phyloP scores from a whole-genome alignment of 37 sponge, comb jelly and placozoan species.

The Eunapius fragilis region DNA sequence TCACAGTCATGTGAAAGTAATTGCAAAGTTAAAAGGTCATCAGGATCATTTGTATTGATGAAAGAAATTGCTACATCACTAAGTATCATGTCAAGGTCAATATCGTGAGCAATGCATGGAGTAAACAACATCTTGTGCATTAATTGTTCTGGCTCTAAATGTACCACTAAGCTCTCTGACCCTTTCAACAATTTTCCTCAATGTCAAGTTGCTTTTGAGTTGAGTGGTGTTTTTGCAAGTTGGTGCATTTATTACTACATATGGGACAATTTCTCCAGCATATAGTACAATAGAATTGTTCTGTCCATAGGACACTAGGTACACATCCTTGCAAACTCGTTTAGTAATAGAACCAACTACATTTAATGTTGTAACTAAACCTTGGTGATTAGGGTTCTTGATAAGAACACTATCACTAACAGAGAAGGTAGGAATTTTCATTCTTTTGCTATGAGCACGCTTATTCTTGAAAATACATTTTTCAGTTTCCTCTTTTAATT shows the following conservation, averaged over 20 bases:
- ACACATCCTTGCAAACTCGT: conserved; percentile 1
- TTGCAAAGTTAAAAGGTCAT: not conserved
- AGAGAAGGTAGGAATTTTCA: not conserved
- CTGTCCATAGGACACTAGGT: not conserved
- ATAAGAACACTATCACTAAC: not conserved
- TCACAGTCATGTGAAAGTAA: not conserved
- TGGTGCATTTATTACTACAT: not conserved
- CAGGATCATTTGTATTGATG: not conserved
- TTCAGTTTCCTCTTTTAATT: conserved; percentile 6
- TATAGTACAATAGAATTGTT: not conserved
- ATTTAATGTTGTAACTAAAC: conserved; percentile 2
- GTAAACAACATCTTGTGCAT: not conserved
- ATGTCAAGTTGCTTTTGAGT: not conserved
- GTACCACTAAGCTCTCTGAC: not conserved
- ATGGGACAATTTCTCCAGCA: not conserved
- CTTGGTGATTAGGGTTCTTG: conserved; percentile 12
- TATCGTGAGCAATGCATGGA: not conserved
- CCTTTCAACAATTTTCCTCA: not conserved
- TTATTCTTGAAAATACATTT: conserved; percentile 1
- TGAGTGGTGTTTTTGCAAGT: not conserved
- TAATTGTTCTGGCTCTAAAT: not conserved
- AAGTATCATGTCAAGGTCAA: not conserved
- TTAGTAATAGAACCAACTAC: not conserved
- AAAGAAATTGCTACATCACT: not conserved
- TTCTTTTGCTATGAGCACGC: not conserved